Conservation (phyloP, 2,797 vertebrate genomes). For the Ibycter americanus region DNA sequence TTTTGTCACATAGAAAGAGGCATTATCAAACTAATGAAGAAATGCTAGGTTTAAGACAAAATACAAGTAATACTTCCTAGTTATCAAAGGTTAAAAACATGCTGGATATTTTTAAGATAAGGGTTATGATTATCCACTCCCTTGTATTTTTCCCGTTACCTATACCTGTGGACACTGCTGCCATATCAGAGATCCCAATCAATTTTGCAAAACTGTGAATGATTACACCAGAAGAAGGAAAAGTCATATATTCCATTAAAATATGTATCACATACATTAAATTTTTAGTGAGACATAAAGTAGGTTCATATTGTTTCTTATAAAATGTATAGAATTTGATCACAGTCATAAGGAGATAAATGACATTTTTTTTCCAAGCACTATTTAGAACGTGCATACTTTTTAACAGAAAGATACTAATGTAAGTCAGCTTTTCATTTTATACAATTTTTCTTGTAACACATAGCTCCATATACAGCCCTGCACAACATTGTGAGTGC, state of each 20-base stretch:
- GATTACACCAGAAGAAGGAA: not conserved
- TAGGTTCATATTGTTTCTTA: not conserved
- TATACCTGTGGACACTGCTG: not conserved
- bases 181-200: not conserved
- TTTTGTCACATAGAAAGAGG: not conserved
- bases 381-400: not conserved
- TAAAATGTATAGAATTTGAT: conserved; percentile 6
- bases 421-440: not conserved
- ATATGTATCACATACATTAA: not conserved
- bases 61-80: not conserved
- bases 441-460: not conserved
- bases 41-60: not conserved
- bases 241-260: not conserved
- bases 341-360: not conserved
- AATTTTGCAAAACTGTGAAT: not conserved
- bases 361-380: not conserved
- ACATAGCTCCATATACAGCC: not conserved
- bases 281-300: not conserved
- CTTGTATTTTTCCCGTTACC: not conserved
- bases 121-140: not conserved
- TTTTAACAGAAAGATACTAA: not conserved
- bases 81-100: not conserved
- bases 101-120: not conserved
- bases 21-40: not conserved
- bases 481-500: not conserved